A percentile compares a stretch with the other conserved stretches of the same genome.
These are phyloP conservation scores for Nycticebus coucang DNA, from an alignment of 2,113 vertebrate genomes.

Conservation along the genomic window DNA sequence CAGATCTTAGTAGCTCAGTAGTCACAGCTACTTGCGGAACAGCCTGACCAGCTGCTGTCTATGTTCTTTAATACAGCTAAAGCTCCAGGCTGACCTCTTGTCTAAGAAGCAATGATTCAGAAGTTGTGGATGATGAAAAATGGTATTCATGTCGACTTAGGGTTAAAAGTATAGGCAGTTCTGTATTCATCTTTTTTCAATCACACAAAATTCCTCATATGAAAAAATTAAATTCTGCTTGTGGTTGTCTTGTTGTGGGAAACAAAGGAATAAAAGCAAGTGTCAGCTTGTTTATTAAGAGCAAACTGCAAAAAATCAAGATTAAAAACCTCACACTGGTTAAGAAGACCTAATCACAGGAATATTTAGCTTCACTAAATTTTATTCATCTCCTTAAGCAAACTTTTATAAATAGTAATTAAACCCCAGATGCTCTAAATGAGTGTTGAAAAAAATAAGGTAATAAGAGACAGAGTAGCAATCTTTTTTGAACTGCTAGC, in stretches of 20 bases:
- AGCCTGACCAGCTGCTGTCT: not conserved
- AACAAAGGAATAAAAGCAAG: slow-evolving; percentile 21
- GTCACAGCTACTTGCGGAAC: not conserved
- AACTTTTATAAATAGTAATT: not conserved
- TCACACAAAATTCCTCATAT: not conserved
- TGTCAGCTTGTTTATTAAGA: slow-evolving; percentile 42
- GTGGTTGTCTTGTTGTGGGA: not conserved
- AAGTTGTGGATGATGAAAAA: slow-evolving; percentile 15
- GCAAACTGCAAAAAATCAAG: slow-evolving; percentile 53
- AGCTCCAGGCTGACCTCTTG: not conserved
- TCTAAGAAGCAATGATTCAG: not conserved
- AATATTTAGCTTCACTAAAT: slow-evolving; percentile 15
- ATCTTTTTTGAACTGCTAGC: not conserved
- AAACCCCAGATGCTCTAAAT: not conserved
- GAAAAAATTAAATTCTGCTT: not conserved
- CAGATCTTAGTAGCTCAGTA: too few relatives aligned
- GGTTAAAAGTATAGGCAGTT: not conserved
- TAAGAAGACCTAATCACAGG: not conserved
- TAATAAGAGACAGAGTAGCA: not conserved
- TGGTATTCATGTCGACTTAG: not conserved
- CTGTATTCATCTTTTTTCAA: slow-evolving; percentile 23
- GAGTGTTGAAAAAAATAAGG: not conserved
- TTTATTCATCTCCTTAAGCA: not conserved
- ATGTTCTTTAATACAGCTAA: rapidly evolving
- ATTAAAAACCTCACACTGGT: slow-evolving; percentile 9